These are phyloP conservation scores for Kuschelorhynchus macadamiae DNA, from an alignment of 2,888 invertebrate species.

Conservation along the genomic window DNA sequence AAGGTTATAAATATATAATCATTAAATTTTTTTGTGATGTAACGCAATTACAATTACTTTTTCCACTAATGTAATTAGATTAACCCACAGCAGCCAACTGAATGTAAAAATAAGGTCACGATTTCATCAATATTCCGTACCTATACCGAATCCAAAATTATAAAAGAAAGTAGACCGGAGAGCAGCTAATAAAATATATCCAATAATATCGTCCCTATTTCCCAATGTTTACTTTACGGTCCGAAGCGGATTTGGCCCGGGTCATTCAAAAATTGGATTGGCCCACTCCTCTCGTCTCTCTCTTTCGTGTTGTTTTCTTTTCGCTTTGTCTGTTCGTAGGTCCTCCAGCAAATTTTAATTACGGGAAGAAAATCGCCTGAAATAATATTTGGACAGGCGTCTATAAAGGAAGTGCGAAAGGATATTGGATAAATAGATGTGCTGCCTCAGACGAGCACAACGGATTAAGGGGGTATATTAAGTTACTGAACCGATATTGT, in stretches of 20 bases:
- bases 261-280: conserved; percentile 44
- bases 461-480: conserved; percentile 18
- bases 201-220: conserved; percentile 31
- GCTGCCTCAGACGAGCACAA: not conserved
- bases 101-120: too few species aligned
- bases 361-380: conserved; percentile 61
- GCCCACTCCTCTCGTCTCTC: conserved; percentile 9
- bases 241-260: conserved; percentile 35
- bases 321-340: conserved; percentile 40
- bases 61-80: too few species aligned
- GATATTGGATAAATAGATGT: conserved; percentile 49
- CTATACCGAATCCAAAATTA: too few species aligned
- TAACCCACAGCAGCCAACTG: too few species aligned
- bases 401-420: conserved; percentile 60
- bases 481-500: not conserved
- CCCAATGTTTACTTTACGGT: conserved; percentile 37
- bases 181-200: conserved; percentile 45
- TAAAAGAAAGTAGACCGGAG: not conserved
- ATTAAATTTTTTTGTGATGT: too few species aligned
- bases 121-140: too few species aligned
- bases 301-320: conserved; percentile 42
- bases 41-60: too few species aligned
- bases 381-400: conserved; percentile 62
- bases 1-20: too few species aligned
- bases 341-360: conserved; percentile 58